Percentiles rank a stretch among this genome's conserved stretches.
Evolutionary conservation across 2,113 vertebrate genomes (phyloP).

Genomic region (Scopus umbretta): DNA sequence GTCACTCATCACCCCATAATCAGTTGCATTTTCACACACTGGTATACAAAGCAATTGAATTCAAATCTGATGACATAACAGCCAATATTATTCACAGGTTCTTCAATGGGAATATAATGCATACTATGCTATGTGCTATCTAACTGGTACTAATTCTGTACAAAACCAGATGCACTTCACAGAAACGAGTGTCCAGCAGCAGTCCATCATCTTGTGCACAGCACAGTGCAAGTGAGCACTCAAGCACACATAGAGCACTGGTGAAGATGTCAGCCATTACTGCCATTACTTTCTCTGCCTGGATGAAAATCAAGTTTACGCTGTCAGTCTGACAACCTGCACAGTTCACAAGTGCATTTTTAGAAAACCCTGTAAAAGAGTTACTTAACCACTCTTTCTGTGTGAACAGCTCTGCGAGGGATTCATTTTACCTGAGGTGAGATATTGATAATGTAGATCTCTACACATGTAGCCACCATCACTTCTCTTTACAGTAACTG

Average conservation of each 20-base stretch:
- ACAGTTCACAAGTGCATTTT: background rate
- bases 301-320: background rate
- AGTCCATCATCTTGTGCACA: background rate
- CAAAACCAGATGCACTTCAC: background rate
- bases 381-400: background rate
- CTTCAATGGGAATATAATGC: background rate
- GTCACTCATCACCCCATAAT: background rate
- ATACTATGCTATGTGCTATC: background rate
- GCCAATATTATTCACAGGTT: background rate
- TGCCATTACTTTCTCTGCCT: background rate
- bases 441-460: background rate
- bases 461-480: background rate
- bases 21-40: background rate
- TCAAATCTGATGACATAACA: background rate
- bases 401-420: background rate
- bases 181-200: background rate
- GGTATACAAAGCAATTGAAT: background rate
- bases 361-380: background rate
- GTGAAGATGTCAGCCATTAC: background rate
- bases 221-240: background rate
- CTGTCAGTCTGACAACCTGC: background rate
- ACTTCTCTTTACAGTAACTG: background rate
- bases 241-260: no score
- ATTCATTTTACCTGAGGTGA: background rate
- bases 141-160: background rate